Evolutionary conservation across 2,888 invertebrate genomes (phyloP).

Genomic region (Dasypolia templi): DNA sequence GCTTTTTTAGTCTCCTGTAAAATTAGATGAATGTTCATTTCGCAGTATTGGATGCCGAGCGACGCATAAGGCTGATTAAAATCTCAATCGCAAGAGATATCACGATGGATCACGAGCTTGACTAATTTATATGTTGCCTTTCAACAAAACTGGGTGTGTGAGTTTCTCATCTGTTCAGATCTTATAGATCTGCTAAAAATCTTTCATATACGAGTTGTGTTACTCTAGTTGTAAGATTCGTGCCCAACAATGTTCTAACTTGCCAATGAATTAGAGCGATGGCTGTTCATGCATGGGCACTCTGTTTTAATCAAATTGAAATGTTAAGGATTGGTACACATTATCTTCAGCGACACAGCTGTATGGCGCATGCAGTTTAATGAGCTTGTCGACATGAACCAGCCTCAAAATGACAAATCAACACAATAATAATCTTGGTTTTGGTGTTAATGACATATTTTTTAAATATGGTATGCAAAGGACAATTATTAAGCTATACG

Average conservation of each 20-base stretch:
- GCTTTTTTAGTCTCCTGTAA: too few species aligned
- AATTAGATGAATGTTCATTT: too few species aligned
- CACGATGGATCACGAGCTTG: background rate
- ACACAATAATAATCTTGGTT: background rate
- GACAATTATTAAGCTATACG: background rate
- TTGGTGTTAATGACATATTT: background rate
- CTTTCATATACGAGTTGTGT: background rate
- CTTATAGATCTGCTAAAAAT: background rate
- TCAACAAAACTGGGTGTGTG: background rate
- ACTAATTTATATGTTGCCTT: background rate
- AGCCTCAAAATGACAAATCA: background rate
- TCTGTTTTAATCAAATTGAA: background rate
- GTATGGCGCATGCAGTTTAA: background rate
- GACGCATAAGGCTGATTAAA: too few species aligned
- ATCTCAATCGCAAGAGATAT: background rate
- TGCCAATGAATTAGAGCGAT: background rate
- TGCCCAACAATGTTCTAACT: background rate
- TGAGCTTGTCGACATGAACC: background rate
- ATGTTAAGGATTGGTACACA: background rate
- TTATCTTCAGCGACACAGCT: conserved; percentile 10
- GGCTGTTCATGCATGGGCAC: background rate
- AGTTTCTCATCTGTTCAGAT: background rate
- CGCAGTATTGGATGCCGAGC: too few species aligned
- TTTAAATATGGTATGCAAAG: background rate
- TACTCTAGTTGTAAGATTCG: background rate